Evolutionary conservation across 2,113 vertebrate genomes (phyloP).

Genomic region (Strix uralensis): DNA sequence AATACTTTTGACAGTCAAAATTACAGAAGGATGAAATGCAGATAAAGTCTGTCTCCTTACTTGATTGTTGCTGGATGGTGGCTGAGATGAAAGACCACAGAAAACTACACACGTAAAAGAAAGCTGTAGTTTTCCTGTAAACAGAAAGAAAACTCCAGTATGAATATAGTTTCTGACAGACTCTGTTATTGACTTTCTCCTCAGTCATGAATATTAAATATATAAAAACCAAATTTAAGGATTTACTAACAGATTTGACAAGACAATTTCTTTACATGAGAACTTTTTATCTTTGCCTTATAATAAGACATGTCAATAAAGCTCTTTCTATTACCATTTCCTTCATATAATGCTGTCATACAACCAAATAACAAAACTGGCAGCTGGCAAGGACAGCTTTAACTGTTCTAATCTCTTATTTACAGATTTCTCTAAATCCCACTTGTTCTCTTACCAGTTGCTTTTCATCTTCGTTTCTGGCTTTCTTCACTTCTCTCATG

Average conservation of each 20-base stretch:
- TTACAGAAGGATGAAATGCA: neutral
- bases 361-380: neutral
- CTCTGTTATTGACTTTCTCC: neutral
- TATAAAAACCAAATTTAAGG: neutral
- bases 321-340: neutral
- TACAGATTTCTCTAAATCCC: conserved; percentile 19
- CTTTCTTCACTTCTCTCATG: conserved; percentile 37
- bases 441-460: conserved; percentile 73
- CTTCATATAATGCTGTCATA: neutral
- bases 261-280: neutral
- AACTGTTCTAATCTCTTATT: conserved; percentile 18
- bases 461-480: conserved; percentile 67
- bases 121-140: conserved; percentile 72
- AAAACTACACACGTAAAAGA: conserved; percentile 62
- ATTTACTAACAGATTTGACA: conserved; percentile 1
- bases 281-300: neutral
- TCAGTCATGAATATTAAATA: neutral
- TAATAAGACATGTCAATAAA: neutral
- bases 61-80: conserved; percentile 74
- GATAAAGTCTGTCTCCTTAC: conserved; percentile 68
- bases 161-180: conserved; percentile 21
- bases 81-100: conserved; percentile 69
- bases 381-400: neutral
- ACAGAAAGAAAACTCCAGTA: conserved; percentile 32
- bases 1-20: neutral